Conservation (phyloP, 2,113 vertebrate genomes). For the Notarius lentiginosus region DNA sequence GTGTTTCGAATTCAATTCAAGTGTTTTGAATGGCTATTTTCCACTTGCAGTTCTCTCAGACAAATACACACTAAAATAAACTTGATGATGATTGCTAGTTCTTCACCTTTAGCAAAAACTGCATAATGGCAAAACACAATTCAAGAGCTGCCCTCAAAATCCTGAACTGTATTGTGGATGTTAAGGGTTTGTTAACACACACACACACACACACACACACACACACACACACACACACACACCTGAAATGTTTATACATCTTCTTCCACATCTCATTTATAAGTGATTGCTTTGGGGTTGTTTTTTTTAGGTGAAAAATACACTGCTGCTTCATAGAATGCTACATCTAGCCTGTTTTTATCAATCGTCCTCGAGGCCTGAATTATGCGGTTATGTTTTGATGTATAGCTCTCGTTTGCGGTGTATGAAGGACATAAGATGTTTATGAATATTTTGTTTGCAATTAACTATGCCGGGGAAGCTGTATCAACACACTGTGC, state of each 20-base stretch:
- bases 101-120: background rate
- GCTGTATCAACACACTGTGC: constrained; percentile 51
- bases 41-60: constrained; percentile 9
- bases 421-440: constrained; percentile 56
- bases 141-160: constrained; percentile 4
- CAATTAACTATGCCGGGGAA: constrained; percentile 62
- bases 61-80: background rate
- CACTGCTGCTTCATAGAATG: background rate
- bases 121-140: background rate
- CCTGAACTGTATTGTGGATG: background rate
- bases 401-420: constrained; percentile 61
- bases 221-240: background rate
- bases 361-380: constrained; percentile 40
- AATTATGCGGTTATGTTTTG: constrained; percentile 62
- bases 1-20: background rate
- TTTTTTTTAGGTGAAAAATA: background rate
- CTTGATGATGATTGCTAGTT: constrained; percentile 1
- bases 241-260: background rate
- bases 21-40: constrained; percentile 41
- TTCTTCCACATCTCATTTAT: background rate
- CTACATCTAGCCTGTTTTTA: background rate
- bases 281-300: background rate
- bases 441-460: constrained; percentile 65
- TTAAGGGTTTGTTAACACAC: background rate
- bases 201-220: background rate